Base-by-base conservation (phyloP, 2,113 vertebrate species). In the Rhagologus leucostigma region DNA sequence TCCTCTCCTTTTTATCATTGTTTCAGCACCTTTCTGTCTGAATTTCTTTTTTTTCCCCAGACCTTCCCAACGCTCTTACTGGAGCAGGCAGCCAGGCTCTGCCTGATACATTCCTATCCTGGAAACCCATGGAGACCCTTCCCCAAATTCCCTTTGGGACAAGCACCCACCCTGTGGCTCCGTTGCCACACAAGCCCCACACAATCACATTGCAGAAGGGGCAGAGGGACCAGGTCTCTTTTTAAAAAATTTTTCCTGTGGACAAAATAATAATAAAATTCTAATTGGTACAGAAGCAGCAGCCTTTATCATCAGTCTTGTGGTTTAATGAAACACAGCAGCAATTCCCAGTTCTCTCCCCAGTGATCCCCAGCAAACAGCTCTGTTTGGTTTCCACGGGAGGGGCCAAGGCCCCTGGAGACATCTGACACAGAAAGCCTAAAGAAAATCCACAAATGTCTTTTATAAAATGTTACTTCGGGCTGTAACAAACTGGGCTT, bases 271-370 rank as follows among this genome's bases (percentile, higher is more conserved):
- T 53, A 49, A 37, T 33, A 30, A 53, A 33, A 20, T 18, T 41
- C 80, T 39, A 52, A 46, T 76, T 80, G 55, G 88, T 78, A 71
- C 68, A 57, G 37, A 47, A 89, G 57, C 68, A 96, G 93, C 95
- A 95, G 84, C 16, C 39, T 88, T 83, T 53, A 63, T 46, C 41
- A 90, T 64, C 52, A 92, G 74, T n/a, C 56, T 52, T 30, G 83
- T 50, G 91, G 86, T 81, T 96, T 92, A 95, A 91, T 77, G 91
- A 93, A 92, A 92, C 13, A 60, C 78, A 96, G 92, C 89, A 96
- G 84, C 94, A 94, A 78, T 79, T 79, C 91, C 91, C 93, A 78
- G 62, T 37, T 62, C 77, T 42, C 74, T 76, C 77, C 96, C 52
- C 91, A 65, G 81, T 18, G 79, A 91, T 73, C 42, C 93, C 87